These are phyloP conservation scores for Lissonota sp. DNA, from an alignment of 2,888 invertebrate species.

Conservation along the genomic window DNA sequence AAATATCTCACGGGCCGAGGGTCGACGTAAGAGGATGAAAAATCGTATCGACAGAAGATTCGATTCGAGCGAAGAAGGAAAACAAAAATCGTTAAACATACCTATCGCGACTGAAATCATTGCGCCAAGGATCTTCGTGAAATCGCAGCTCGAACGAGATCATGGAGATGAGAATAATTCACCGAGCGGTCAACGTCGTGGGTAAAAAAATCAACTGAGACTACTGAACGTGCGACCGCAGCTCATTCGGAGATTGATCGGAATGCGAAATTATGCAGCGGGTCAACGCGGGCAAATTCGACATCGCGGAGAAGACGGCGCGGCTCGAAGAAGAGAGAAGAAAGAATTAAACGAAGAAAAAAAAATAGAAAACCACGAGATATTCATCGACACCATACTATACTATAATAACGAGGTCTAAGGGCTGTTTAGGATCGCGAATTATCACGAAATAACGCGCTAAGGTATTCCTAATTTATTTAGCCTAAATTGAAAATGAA, in stretches of 20 bases:
- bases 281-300: conserved; percentile 29
- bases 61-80: conserved; percentile 57
- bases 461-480: conserved; percentile 73
- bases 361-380: not conserved
- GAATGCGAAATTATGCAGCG: conserved; percentile 19
- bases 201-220: conserved; percentile 26
- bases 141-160: conserved; percentile 35
- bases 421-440: conserved; percentile 44
- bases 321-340: conserved; percentile 1
- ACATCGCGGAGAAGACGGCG: conserved; percentile 40
- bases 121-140: conserved; percentile 28
- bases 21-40: conserved; percentile 42
- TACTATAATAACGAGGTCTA: conserved; percentile 50
- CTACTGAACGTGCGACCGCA: not conserved
- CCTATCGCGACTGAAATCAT: conserved; percentile 33
- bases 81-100: conserved; percentile 31
- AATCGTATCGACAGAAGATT: conserved; percentile 62
- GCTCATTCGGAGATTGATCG: conserved; percentile 46
- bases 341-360: conserved; percentile 1
- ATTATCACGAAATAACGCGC: conserved; percentile 56
- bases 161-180: not conserved
- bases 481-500: conserved; percentile 69
- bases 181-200: conserved; percentile 4
- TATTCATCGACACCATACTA: conserved; percentile 19
- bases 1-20: conserved; percentile 32